These are phyloP conservation scores for Tuberolachnus salignus DNA, from an alignment of 2,888 invertebrate genomes.

Conservation along the genomic window DNA sequence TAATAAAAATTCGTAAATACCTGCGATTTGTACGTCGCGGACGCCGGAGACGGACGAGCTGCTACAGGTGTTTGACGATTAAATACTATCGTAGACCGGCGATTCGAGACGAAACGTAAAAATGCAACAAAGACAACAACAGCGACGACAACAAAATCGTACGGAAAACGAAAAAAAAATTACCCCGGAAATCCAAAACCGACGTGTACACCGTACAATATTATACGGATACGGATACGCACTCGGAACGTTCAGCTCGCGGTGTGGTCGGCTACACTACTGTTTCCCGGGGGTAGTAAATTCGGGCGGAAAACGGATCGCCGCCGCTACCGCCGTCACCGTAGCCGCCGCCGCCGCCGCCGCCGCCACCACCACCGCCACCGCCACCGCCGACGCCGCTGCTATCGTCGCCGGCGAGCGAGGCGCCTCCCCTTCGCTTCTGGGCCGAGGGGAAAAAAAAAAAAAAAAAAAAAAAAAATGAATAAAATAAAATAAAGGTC, in stretches of 20 bases:
- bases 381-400: too few species aligned
- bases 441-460: too few species aligned
- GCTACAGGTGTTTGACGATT: not conserved
- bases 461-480: too few species aligned
- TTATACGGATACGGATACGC: not conserved
- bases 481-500: too few species aligned
- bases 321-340: constrained; percentile 8
- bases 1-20: too few species aligned
- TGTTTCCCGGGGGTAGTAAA: constrained; percentile 47
- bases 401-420: not conserved
- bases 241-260: constrained; percentile 30
- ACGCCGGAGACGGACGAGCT: not conserved
- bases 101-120: not conserved
- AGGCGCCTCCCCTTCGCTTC: not conserved
- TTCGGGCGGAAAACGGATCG: constrained; percentile 25
- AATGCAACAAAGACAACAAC: not conserved
- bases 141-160: not conserved
- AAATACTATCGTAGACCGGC: not conserved
- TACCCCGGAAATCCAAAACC: constrained; percentile 6
- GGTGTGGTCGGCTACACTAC: constrained; percentile 52
- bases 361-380: not conserved
- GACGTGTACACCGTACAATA: not conserved
- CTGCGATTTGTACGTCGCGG: too few species aligned
- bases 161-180: not conserved
- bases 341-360: not conserved